Conservation (phyloP, 2,113 vertebrate species). For the Cricetomys ansorgei region DNA sequence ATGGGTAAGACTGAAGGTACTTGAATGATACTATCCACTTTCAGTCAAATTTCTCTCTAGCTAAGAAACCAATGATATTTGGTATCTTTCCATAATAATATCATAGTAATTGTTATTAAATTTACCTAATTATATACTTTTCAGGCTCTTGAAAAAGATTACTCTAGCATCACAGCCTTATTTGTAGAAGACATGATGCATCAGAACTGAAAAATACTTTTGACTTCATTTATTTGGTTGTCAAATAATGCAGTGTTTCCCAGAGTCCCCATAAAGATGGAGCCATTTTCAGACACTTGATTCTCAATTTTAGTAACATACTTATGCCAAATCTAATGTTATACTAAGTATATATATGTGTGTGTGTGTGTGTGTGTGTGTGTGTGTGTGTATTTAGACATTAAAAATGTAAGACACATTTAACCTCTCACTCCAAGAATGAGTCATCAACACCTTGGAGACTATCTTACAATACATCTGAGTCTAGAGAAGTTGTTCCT, state of each 20-base stretch:
- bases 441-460: not conserved
- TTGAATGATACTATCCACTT: too few relatives aligned
- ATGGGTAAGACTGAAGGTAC: not conserved
- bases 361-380: too few relatives aligned
- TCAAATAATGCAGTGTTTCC: conserved; percentile 14
- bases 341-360: not conserved
- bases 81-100: conserved; percentile 26
- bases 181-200: conserved; percentile 3
- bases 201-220: not conserved
- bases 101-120: conserved; percentile 26
- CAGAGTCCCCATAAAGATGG: not conserved
- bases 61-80: not conserved
- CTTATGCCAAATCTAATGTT: not conserved
- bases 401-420: not conserved
- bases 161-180: conserved; percentile 17
- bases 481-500: conserved; percentile 11
- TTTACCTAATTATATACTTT: not conserved
- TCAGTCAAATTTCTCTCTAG: not conserved
- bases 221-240: not conserved
- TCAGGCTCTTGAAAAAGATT: not conserved
- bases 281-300: not conserved
- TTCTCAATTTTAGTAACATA: conserved; percentile 29
- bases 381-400: not conserved
- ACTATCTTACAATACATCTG: conserved; percentile 23
- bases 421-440: not conserved